Evolutionary conservation across 2,888 invertebrate genomes (phyloP).

Genomic region (Cryptocephalus moraei): DNA sequence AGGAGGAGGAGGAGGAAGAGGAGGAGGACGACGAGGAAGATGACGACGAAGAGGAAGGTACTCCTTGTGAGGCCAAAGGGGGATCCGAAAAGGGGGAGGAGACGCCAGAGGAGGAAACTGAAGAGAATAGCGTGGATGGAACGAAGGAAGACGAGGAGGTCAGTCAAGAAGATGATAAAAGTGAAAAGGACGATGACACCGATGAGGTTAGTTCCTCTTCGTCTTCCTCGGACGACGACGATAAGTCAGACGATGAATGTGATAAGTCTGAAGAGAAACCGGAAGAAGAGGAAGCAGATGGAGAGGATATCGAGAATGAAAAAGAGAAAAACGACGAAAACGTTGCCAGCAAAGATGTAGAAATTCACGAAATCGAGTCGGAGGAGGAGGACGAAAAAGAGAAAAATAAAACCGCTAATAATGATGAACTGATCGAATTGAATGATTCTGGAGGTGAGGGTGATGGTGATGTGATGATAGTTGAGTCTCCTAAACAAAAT

Average conservation of each 20-base stretch:
- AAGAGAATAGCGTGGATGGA: conserved; percentile 7
- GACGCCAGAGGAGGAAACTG: conserved; percentile 4
- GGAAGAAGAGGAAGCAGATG: conserved; percentile 8
- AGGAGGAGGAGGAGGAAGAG: conserved; percentile 16
- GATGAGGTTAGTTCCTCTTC: background rate
- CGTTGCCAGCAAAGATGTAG: conserved; percentile 8
- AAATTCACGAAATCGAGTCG: conserved; percentile 24
- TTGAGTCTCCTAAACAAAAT: conserved; percentile 29
- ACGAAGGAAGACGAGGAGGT: conserved; percentile 12
- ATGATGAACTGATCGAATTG: conserved; percentile 26
- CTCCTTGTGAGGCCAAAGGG: conserved; percentile 4
- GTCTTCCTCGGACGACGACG: background rate
- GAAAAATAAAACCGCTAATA: conserved; percentile 12
- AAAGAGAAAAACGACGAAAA: background rate
- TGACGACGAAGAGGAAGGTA: conserved; percentile 12
- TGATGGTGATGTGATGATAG: conserved; percentile 31
- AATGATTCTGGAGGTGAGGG: conserved; percentile 29
- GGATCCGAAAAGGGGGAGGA: conserved; percentile 2
- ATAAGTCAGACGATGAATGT: conserved; percentile 8
- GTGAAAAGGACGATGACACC: conserved; percentile 5
- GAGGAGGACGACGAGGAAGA: conserved; percentile 14
- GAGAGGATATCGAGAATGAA: conserved; percentile 7
- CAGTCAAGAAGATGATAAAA: conserved; percentile 15
- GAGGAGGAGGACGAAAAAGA: conserved; percentile 9
- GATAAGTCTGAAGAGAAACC: conserved; percentile 9